Evolutionary conservation across 2,888 invertebrate genomes (phyloP), one percentile per base, ranked within the genome.

Genomic region (Glyphotaelius pellucidus): DNA sequence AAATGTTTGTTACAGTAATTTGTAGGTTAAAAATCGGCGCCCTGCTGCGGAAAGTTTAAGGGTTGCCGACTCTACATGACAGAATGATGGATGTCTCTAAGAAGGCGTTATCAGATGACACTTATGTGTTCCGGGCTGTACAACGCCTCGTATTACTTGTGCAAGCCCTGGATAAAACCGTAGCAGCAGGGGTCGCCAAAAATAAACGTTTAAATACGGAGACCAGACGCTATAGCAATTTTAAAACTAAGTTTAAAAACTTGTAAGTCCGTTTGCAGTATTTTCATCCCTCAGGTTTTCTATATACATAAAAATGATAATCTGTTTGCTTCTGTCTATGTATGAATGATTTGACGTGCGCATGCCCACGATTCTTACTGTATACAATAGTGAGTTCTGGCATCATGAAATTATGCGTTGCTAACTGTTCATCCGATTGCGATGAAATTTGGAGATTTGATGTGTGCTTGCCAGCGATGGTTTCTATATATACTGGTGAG

Each of bases 41-140:
- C 67, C 9, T 9, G 67, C 25, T 67, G n/a, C 9, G 83, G 31
- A 92, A 81, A 92, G 92, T 92, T 90, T 90, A 42, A 90, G 92
- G 47, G 86, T 83, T 67, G 81, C 90, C 35, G 80, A 80, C 81
- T 86, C 47, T 31, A 15, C 47, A 30, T 91, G 93, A 93, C 93
- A 93, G 93, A 81, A 92, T 93, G 92, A 93, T 93, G 92, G 93
- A 93, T 93, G 93, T 90, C 67, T 52, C 89, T 79, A 89, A 90
- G 92, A 88, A 90, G 92, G 80, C 52, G 91, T 90, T 93, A 93
- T 93, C 93, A 90, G 93, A 93, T 91, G 93, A 92, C 93, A 92
- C 85, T 91, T 79, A 88, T 89, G 85, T 92, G 88, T 92, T 92
- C 87, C 90, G 84, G 84, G 67, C 79, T 67, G 87, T 52, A 31